Percentiles rank a stretch among this genome's conserved stretches.
These are phyloP conservation scores for Cetoscarus ocellatus DNA, from an alignment of 2,797 vertebrate genomes.

Conservation along the genomic window DNA sequence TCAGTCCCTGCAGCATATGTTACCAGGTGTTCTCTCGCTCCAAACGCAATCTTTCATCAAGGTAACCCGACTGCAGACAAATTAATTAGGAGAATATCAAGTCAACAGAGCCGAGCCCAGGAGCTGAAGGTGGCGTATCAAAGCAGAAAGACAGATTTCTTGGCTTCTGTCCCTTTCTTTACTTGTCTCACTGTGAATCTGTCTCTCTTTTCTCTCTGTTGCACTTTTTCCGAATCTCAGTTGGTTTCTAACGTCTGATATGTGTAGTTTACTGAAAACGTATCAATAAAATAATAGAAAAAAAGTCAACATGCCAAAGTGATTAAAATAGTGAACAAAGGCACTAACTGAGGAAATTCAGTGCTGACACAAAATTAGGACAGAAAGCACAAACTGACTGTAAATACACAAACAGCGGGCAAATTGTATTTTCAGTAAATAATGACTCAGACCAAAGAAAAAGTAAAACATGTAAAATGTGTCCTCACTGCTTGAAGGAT, in stretches of 20 bases:
- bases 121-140: constrained; percentile 70
- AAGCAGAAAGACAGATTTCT: constrained; percentile 68
- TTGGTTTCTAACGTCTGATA: constrained; percentile 4
- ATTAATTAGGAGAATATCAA: constrained; percentile 77
- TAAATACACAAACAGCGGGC: neutral
- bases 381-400: neutral
- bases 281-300: too few species aligned
- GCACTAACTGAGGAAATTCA: neutral
- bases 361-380: neutral
- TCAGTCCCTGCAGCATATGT: constrained; percentile 81
- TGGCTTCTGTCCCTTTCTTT: constrained; percentile 55
- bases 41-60: constrained; percentile 77
- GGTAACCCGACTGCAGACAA: constrained; percentile 75
- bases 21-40: constrained; percentile 81
- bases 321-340: neutral
- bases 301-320: too few species aligned
- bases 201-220: neutral
- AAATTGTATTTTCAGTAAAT: neutral
- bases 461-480: neutral
- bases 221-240: too few species aligned
- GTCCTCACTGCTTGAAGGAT: neutral
- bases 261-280: constrained; percentile 1
- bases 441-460: neutral
- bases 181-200: constrained; percentile 30
- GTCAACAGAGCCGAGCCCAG: constrained; percentile 67